phyloP scores from a whole-genome alignment of 2,113 vertebrate species.

The Carassius carassius region DNA sequence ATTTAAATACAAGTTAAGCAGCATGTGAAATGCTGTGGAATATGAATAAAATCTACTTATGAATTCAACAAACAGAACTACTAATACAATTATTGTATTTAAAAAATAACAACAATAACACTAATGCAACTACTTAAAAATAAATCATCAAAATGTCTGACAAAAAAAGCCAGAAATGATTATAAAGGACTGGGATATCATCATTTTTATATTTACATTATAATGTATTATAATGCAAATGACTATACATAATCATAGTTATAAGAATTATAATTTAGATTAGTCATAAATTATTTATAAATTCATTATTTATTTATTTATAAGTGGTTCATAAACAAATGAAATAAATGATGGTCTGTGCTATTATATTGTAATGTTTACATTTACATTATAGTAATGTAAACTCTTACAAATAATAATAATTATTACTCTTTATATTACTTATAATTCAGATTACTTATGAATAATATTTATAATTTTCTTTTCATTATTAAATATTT shows the following conservation, averaged over 20 bases:
- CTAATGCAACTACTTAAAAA: no score
- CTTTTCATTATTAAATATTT: neutral
- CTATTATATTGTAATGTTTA: neutral
- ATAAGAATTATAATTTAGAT: neutral
- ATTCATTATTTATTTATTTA: no score
- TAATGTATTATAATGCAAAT: neutral
- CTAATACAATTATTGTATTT: no score
- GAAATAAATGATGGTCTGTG: no score
- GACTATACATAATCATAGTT: neutral
- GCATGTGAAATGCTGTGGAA: no score
- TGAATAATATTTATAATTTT: neutral
- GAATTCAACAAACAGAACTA: no score
- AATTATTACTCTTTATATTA: neutral
- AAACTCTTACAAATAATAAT: neutral
- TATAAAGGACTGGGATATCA: neutral
- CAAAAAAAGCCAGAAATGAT: no score
- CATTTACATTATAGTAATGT: neutral
- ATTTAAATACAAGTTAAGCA: neutral
- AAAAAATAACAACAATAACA: no score
- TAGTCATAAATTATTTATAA: neutral
- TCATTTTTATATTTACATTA: neutral
- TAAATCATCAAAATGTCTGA: no score
- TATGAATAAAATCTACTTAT: no score
- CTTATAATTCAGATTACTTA: neutral
- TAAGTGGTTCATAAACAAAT: no score